Evolutionary conservation across 2,888 invertebrate species (phyloP).

Genomic region (Epicampocera succincta): DNA sequence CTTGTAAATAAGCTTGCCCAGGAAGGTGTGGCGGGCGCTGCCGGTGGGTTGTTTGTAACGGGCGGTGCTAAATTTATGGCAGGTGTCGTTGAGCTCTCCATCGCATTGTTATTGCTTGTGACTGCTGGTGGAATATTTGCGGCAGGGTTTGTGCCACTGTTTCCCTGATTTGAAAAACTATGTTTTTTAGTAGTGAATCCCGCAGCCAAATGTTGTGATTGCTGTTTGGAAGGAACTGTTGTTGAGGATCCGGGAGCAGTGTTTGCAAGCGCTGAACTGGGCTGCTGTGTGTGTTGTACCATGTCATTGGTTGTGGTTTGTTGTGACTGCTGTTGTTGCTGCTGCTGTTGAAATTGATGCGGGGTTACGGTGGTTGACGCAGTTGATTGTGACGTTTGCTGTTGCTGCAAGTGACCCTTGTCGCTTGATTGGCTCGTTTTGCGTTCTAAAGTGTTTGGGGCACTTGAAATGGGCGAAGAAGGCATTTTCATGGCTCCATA

Average conservation of each 20-base stretch:
- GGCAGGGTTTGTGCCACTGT: conserved; percentile 39
- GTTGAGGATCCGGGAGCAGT: conserved; percentile 82
- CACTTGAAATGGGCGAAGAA: conserved; percentile 82
- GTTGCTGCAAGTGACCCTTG: conserved; percentile 39
- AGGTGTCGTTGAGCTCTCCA: conserved; percentile 74
- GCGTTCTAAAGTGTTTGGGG: conserved; percentile 80
- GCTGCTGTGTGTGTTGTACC: conserved; percentile 80
- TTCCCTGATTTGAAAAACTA: conserved; percentile 49
- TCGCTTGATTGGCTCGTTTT: conserved; percentile 80
- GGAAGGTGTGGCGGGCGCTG: conserved; percentile 80
- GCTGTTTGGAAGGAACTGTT: conserved; percentile 72
- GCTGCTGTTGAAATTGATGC: conserved; percentile 63
- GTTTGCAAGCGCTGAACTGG: conserved; percentile 82
- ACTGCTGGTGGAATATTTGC: conserved; percentile 50
- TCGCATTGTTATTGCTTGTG: conserved; percentile 80
- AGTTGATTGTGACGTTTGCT: conserved; percentile 74
- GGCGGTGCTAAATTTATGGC: conserved; percentile 76
- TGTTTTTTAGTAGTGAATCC: conserved; percentile 57
- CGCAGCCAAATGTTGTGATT: conserved; percentile 49
- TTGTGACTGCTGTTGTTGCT: too few species aligned
- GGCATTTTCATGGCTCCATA: conserved; percentile 80
- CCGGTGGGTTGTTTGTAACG: conserved; percentile 79
- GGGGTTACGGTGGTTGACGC: conserved; percentile 65
- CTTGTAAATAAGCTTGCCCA: conserved; percentile 87
- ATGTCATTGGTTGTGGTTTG: conserved; percentile 78